Base-by-base conservation (phyloP, 2,113 vertebrate species). In the Siniperca chuatsi region DNA sequence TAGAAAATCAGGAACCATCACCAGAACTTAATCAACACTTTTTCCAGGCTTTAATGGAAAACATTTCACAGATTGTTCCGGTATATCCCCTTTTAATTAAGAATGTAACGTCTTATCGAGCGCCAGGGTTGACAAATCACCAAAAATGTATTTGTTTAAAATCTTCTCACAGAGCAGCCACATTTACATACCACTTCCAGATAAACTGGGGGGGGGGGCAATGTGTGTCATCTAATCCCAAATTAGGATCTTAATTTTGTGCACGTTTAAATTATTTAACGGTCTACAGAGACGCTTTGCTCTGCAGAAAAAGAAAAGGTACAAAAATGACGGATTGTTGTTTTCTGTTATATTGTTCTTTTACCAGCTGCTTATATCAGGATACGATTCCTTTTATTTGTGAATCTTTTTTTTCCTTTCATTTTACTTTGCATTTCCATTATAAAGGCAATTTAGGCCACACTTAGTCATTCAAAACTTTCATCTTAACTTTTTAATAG, bases 21-120 rank as follows among this genome's bases (percentile, higher is more conserved):
- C 64, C 58, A 58, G n/a, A 77, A 68, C 82, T 76, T 81, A 92
- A 93, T 94, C 89, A 91, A 77, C 29, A 91, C 76, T 65, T 83
- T 83, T 72, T 42, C 81, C 64, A 79, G 65, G 73, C 86, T 89
- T 90, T 87, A 89, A 92, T 82, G 75, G 69, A 89, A 91, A 92
- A 89, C 81, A 70, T 78, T 87, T 77, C 40, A 35, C 77, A 92
- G 93, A 94, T 93, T 92, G 94, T 94, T 94, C 92, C 91, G 91
- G 90, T 91, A 84, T 92, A 90, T 87, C 65, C 85, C 67, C 81
- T 86, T 91, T 92, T 94, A 93, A 94, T 93, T 94, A 93, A 90
- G 82, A 80, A 85, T 40, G 84, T 74, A 25, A 79, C 57, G 82
- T 90, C 90, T 94, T 94, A 94, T 94, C 93, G 7, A 80, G 72